These are phyloP conservation scores for Engraulis encrasicolus DNA, from an alignment of 2,113 vertebrate species.

Conservation along the genomic window DNA sequence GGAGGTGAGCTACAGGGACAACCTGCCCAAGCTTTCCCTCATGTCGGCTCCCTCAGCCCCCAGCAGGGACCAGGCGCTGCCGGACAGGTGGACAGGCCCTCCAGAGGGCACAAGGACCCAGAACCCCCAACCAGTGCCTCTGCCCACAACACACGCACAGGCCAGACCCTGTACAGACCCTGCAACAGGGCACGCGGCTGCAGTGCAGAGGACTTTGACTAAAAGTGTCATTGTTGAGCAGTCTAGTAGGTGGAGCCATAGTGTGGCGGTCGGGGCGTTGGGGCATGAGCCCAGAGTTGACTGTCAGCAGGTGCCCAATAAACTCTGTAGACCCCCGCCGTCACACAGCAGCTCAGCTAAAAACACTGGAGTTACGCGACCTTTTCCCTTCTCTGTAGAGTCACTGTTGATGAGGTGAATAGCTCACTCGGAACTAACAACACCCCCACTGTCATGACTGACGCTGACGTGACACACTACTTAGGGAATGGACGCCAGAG, in stretches of 20 bases:
- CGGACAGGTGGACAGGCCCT: conserved; percentile 23
- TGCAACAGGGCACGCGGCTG: conserved; percentile 35
- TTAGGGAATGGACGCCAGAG: neutral
- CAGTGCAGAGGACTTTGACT: conserved; percentile 40
- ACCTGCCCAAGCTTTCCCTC: conserved; percentile 33
- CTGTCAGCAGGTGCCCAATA: neutral
- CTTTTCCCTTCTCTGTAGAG: conserved; percentile 74
- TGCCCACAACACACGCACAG: conserved; percentile 38
- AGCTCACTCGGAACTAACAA: neutral
- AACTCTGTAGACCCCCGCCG: neutral
- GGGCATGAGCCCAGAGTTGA: conserved; percentile 15
- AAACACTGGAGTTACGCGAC: conserved; percentile 59
- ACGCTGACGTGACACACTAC: neutral
- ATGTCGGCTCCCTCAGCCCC: conserved; percentile 42
- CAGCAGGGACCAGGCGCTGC: conserved; percentile 23
- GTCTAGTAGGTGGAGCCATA: conserved; percentile 46
- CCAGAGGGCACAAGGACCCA: neutral
- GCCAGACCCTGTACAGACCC: conserved; percentile 27
- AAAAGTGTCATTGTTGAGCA: conserved; percentile 30
- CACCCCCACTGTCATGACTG: neutral
- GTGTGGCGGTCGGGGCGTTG: conserved; percentile 35
- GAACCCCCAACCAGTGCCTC: conserved; percentile 30
- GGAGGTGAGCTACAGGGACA: conserved; percentile 41
- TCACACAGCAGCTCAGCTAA: conserved; percentile 52
- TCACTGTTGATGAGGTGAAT: conserved; percentile 74